Base-by-base conservation (phyloP, 53 echinoderm and acorn worm genomes). In the Paelopatides confundens region DNA sequence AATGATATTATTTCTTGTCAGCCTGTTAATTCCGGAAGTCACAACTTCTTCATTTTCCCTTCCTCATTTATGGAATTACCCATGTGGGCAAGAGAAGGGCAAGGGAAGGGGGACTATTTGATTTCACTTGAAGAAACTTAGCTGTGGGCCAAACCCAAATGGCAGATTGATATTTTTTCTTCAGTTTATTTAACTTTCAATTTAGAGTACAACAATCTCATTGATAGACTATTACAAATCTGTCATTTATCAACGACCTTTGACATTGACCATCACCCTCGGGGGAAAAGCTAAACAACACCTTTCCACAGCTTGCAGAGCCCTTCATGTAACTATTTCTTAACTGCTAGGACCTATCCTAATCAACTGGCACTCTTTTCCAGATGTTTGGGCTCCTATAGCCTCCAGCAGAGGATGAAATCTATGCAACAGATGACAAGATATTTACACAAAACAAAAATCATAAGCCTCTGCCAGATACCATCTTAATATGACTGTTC, bases 381-480 rank as follows among this genome's bases (percentile, higher is more conserved):
- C 79, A 79, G 79, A 79, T 79, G 79, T 79, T 79, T 24, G 27
- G 31, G 17, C 51, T 52, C 48, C 17, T 23, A 58, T 58, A 4
- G 58, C 53, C 51, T 10, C 1, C 11, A 30, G 50, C 53, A 53
- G 31, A 53, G 54, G 50, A 79, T 54, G 79, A 53, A 58, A 79
- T 79, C 79, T 51, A 79, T 52, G 53, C 79, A 79, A 79, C 79
- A 79, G 79, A 79, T 79, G 79, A 79, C 79, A 79, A 29, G 79
- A 31, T 79, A 53, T 79, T 79, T 79, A 79, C 79, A 79, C 53
- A 79, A 79, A 79, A 79, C 53, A 79, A 31, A n/a, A 79, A 79
- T 48, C 51, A 30, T 79, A 79, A 79, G 79, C 53, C 79, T 30
- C 33, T 53, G 18, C 24, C 58, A 12, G 15, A 53, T 18, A 53